Evolutionary conservation across 2,113 vertebrate species (phyloP).

Genomic region (Chionis minor): DNA sequence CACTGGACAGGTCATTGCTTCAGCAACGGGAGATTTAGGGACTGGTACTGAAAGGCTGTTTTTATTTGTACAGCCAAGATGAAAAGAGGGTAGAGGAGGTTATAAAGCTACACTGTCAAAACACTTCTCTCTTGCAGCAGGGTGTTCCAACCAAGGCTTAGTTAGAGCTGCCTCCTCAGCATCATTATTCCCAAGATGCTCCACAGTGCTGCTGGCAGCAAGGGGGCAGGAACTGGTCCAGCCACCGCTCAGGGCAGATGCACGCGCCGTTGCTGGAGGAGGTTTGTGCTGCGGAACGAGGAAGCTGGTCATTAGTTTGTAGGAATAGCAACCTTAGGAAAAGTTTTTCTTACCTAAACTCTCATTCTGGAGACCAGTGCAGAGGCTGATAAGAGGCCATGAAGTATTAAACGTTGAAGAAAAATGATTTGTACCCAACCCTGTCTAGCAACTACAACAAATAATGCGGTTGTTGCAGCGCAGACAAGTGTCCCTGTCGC

Average conservation of each 20-base stretch:
- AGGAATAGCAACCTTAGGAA: neutral
- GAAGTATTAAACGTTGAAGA: neutral
- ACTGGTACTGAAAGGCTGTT: neutral
- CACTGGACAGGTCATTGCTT: neutral
- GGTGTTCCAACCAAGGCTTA: neutral
- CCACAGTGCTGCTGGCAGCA: neutral
- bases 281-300: neutral
- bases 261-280: fast-evolving
- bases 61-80: neutral
- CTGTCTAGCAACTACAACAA: neutral
- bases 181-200: fast-evolving
- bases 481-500: neutral
- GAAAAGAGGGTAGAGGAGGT: neutral
- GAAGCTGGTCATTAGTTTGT: neutral
- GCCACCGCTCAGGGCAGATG: neutral
- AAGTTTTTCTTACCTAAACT: neutral
- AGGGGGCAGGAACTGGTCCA: neutral
- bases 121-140: fast-evolving
- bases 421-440: neutral
- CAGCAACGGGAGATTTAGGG: neutral
- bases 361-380: neutral
- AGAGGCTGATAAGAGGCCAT: neutral
- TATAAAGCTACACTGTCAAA: neutral
- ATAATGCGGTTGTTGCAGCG: neutral
- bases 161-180: neutral